phyloP scores from a whole-genome alignment of 2,797 vertebrate genomes.

The Trichosurus vulpecula region DNA sequence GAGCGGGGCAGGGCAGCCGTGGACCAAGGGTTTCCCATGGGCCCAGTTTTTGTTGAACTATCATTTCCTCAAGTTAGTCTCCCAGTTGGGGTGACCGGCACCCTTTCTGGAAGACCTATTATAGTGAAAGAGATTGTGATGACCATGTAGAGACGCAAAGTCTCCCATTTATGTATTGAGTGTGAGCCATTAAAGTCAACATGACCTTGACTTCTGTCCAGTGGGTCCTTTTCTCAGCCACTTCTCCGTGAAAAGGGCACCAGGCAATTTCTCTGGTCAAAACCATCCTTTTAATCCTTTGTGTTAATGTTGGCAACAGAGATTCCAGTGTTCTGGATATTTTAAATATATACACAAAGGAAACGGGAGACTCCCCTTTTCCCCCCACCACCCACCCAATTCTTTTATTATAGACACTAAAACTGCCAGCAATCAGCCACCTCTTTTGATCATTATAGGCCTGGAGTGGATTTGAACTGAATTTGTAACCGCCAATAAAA shows the following conservation, averaged over 20 bases:
- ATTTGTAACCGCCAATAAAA: constrained; percentile 30
- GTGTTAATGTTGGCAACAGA: neutral
- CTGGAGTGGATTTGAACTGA: neutral
- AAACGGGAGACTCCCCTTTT: neutral
- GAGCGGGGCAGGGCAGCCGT: neutral
- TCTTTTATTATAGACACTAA: constrained; percentile 3
- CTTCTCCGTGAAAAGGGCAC: neutral
- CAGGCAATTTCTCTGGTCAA: neutral
- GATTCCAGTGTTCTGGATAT: neutral
- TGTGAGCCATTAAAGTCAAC: neutral
- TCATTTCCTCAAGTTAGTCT: neutral
- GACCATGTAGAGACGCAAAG: neutral
- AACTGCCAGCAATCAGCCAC: neutral
- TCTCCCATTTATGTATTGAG: neutral
- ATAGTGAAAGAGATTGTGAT: neutral
- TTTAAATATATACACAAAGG: neutral
- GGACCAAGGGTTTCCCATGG: neutral
- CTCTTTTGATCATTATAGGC: neutral
- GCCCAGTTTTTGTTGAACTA: neutral
- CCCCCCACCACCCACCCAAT: neutral
- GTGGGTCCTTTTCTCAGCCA: neutral
- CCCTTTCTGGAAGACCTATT: no score
- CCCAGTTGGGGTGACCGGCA: neutral
- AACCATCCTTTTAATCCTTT: neutral
- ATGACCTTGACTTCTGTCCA: neutral